Evolutionary conservation across 2,888 invertebrate species (phyloP).

Genomic region (Morpho helenor): DNA sequence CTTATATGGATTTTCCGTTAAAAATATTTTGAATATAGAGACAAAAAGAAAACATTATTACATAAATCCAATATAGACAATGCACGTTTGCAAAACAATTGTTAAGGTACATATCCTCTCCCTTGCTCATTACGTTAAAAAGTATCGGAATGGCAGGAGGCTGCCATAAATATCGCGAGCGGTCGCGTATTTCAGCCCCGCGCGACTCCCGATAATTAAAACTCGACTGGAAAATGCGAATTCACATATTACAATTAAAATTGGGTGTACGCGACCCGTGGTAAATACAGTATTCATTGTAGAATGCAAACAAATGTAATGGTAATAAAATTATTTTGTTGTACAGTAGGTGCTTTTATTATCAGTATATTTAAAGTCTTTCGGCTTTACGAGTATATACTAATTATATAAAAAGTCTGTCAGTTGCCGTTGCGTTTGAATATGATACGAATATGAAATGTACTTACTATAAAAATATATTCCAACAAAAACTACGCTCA

Average conservation of each 20-base stretch:
- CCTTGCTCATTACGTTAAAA: conserved; percentile 77
- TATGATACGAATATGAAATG: no score
- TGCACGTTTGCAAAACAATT: conserved; percentile 39
- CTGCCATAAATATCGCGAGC: conserved; percentile 76
- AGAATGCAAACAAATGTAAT: conserved; percentile 31
- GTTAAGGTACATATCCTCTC: conserved; percentile 39
- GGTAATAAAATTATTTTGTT: conserved; percentile 32
- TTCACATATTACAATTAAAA: conserved; percentile 79
- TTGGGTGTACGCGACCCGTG: conserved; percentile 60
- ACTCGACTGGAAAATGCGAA: conserved; percentile 74
- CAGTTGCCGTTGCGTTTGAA: no score
- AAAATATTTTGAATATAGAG: neutral
- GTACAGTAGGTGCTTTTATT: conserved; percentile 26
- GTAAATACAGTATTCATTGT: conserved; percentile 47
- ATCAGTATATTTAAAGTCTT: conserved; percentile 6
- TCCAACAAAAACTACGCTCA: no score
- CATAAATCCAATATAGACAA: conserved; percentile 8
- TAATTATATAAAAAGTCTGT: conserved; percentile 6
- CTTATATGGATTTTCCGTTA: no score
- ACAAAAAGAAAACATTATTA: neutral
- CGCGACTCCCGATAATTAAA: conserved; percentile 79
- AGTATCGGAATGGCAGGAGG: conserved; percentile 73
- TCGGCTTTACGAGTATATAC: conserved; percentile 7
- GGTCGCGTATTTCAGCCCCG: conserved; percentile 77
- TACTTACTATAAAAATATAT: no score